Conservation (phyloP, 2,888 invertebrate genomes). For the Orthonychiurus folsomi region DNA sequence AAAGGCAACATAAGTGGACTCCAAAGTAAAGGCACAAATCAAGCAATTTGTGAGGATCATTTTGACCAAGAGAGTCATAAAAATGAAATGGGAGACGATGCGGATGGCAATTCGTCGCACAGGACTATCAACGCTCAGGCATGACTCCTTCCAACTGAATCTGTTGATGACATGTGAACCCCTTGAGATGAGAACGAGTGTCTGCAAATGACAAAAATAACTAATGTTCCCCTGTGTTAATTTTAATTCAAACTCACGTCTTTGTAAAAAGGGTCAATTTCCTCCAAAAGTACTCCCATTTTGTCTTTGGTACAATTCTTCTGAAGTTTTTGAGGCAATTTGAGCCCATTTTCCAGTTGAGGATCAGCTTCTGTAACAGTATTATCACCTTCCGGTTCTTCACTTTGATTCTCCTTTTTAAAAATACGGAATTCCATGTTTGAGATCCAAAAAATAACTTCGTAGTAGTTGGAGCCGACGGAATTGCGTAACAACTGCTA, state of each 20-base stretch:
- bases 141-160: not conserved
- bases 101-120: not conserved
- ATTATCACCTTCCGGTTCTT: no score
- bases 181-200: not conserved
- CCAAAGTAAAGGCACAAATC: not conserved
- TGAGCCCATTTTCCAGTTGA: no score
- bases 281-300: no score
- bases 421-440: no score
- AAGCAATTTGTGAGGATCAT: not conserved
- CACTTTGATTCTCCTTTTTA: no score
- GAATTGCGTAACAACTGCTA: no score
- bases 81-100: not conserved
- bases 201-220: not conserved
- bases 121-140: not conserved
- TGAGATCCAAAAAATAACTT: no score
- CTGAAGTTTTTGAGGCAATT: no score
- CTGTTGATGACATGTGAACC: not conserved
- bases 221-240: slow-evolving; percentile 8
- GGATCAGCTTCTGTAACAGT: no score
- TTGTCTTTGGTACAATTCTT: no score
- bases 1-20: not conserved
- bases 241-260: not conserved
- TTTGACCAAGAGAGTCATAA: not conserved
- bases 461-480: no score
- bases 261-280: no score